These are phyloP conservation scores for Aplochiton taeniatus DNA, from an alignment of 2,797 vertebrate genomes.

Conservation along the genomic window DNA sequence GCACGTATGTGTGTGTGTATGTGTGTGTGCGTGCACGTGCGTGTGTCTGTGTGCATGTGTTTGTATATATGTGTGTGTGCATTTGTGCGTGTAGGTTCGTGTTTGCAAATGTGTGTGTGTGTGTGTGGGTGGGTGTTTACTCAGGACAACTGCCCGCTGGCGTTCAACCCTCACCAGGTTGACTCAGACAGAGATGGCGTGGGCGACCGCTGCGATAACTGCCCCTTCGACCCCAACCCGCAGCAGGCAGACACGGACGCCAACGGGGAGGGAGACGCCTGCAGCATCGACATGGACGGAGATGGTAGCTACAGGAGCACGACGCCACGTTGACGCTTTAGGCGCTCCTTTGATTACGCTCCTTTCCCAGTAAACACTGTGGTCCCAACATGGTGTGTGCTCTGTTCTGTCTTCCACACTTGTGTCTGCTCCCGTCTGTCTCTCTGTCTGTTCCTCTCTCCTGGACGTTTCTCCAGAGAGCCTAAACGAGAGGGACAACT, in stretches of 20 bases:
- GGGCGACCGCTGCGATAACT: constrained; percentile 95
- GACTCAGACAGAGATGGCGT: constrained; percentile 94
- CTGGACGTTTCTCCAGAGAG: constrained; percentile 73
- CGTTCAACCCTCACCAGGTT: constrained; percentile 92
- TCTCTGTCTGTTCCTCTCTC: constrained; percentile 7
- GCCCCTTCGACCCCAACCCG: constrained; percentile 91
- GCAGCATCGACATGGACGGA: constrained; percentile 94
- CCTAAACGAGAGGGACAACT: constrained; percentile 92
- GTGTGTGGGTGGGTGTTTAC: neutral
- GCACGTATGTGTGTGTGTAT: neutral
- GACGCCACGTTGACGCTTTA: too few species aligned
- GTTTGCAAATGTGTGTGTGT: neutral
- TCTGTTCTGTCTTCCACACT: too few species aligned
- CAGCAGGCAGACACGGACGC: constrained; percentile 91
- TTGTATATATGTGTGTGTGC: neutral
- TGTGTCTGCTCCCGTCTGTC: neutral
- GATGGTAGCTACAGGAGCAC: constrained; percentile 78
- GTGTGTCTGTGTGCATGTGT: neutral
- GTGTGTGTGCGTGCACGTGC: neutral
- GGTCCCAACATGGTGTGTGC: too few species aligned
- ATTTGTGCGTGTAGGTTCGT: neutral
- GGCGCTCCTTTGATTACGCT: too few species aligned
- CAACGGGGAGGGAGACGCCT: constrained; percentile 93
- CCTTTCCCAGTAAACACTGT: too few species aligned
- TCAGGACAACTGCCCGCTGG: constrained; percentile 94